Evolutionary conservation across 2,888 invertebrate genomes (phyloP), one percentile per base, ranked within the genome.

Genomic region (Lamellibrachia columna): DNA sequence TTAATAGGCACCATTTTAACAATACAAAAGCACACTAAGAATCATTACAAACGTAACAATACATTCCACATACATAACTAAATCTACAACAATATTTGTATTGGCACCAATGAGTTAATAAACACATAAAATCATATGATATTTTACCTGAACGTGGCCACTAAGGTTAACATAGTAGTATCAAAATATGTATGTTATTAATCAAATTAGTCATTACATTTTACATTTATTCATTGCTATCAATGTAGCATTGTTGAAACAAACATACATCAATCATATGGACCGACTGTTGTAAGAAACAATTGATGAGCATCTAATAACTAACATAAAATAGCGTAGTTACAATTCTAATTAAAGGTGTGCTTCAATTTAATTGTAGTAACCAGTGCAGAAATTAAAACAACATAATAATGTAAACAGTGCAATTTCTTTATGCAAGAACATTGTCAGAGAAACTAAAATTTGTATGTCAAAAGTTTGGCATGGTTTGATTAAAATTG

Each of bases 11-110:
- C 75, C 15, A 75, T 75, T 75, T 75, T 75, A 75, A 75, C 75
- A 75, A 75, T 75, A 75, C 75, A 75, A 75, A 75, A 75, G 22
- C 75, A 75, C 75, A 75, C 75, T 75, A 75, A 75, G 75, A 75
- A 75, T 75, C 75, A 11, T 75, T n/a, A 75, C n/a, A 75, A 75
- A 75, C 75, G 22, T 75, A 75, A 75, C 75, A 75, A 75, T n/a
- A 75, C 22, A 75, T 22, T 75, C n/a, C 75, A 75, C 60, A 60
- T 60, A 60, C 60, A 15, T 11, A 9, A 60, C 60, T 60, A 15
- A 11, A 60, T 60, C 60, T 60, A 60, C 60, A 15, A 15, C 11
- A 15, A 60, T 60, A 60, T 60, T 40, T 40, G 40, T 40, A 11
- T 60, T 55, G 55, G 60, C 60, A 60, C 15, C 15, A 15, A 15